phyloP scores from a whole-genome alignment of 1,140 invertebrate genomes.

The Tyrophagus putrescentiae region DNA sequence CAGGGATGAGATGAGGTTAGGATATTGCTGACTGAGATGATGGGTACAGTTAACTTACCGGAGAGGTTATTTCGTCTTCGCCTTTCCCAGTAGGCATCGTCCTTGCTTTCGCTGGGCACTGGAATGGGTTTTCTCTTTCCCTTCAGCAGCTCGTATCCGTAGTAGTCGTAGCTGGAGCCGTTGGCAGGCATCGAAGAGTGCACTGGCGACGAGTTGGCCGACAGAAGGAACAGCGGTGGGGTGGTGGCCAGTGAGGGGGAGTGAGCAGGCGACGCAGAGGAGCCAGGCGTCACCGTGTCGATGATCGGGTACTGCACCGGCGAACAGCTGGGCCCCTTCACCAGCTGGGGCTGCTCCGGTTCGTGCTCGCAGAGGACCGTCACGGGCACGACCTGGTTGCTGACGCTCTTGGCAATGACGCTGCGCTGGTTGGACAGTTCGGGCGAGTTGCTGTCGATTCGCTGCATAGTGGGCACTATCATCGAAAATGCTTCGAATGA shows the following conservation, averaged over 20 bases:
- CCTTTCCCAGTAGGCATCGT: constrained; percentile 35
- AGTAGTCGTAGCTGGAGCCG: constrained; percentile 5
- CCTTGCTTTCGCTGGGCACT: constrained; percentile 32
- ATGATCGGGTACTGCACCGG: not conserved
- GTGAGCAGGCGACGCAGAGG: too few relatives aligned
- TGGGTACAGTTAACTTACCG: too few relatives aligned
- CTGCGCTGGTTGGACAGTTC: constrained; percentile 2
- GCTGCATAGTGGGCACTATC: too few relatives aligned
- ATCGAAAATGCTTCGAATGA: too few relatives aligned
- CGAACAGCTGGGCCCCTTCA: not conserved
- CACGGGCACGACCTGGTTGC: not conserved
- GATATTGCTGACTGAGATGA: too few relatives aligned
- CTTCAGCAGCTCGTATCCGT: constrained; percentile 4
- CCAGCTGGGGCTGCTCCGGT: not conserved
- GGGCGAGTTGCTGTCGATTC: too few relatives aligned
- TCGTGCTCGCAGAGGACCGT: not conserved
- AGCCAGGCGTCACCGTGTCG: not conserved
- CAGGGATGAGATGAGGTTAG: too few relatives aligned
- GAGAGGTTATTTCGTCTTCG: constrained; percentile 37
- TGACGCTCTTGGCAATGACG: constrained; percentile 3
- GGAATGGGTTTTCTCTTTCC: constrained; percentile 30
- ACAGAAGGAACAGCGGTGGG: not conserved
- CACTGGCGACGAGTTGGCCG: not conserved
- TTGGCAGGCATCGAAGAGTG: not conserved
- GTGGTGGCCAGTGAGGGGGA: not conserved